phyloP scores from a whole-genome alignment of 2,888 invertebrate species.

The Biston stratarius region DNA sequence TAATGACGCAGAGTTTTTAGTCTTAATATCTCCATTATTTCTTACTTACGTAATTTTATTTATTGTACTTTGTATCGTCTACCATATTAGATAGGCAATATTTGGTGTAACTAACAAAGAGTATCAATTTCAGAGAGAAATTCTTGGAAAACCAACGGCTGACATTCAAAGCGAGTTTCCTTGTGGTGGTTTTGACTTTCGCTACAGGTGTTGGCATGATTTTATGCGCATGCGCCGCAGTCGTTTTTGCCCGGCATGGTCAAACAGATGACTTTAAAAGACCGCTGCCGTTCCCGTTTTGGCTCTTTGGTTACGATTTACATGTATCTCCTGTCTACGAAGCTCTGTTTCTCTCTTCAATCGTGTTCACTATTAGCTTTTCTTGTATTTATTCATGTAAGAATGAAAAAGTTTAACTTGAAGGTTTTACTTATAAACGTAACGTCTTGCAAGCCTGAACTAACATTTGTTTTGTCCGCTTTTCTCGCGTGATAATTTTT shows the following conservation, averaged over 20 bases:
- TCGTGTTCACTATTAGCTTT: neutral
- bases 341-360: neutral
- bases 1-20: no score
- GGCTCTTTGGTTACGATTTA: slow-evolving; percentile 20
- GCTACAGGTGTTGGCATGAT: slow-evolving; percentile 15
- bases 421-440: no score
- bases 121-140: slow-evolving; percentile 23
- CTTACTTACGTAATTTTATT: no score
- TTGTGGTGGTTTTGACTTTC: slow-evolving; percentile 11
- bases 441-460: no score
- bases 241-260: neutral
- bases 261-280: neutral
- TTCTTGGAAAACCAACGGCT: slow-evolving; percentile 35
- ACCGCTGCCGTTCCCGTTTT: slow-evolving; percentile 35
- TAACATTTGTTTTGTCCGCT: no score
- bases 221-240: slow-evolving; percentile 5
- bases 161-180: slow-evolving; percentile 26
- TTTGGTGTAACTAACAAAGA: no score
- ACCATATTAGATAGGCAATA: no score
- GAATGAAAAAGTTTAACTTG: slow-evolving; percentile 2
- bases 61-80: no score
- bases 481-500: no score
- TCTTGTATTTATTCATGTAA: slow-evolving; percentile 29
- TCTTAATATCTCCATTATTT: no score
- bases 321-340: slow-evolving; percentile 25